Percentiles rank a stretch among this genome's conserved stretches.
These are phyloP conservation scores for Poeciliopsis infans DNA, from an alignment of 2,797 vertebrate species.

Conservation along the genomic window DNA sequence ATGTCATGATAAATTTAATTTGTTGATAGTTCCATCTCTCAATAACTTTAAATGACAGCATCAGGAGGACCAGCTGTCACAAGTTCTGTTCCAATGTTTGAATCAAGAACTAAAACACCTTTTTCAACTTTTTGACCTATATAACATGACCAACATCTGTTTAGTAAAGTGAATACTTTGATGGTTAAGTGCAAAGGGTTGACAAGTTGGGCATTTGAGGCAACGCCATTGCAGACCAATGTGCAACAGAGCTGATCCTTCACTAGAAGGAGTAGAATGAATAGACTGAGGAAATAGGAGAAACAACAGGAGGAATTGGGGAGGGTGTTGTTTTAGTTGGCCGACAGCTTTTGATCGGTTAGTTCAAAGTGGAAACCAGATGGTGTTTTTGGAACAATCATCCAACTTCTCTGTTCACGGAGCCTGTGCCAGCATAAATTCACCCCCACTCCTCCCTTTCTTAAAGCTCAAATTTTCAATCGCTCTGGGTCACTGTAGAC, in stretches of 20 bases:
- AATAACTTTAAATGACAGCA: constrained; percentile 10
- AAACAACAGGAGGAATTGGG: constrained; percentile 60
- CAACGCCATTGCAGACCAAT: constrained; percentile 56
- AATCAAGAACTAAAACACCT: constrained; percentile 19
- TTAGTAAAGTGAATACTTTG: constrained; percentile 67
- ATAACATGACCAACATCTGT: constrained; percentile 49
- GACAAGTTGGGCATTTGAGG: constrained; percentile 39
- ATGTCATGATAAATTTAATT: constrained; percentile 37
- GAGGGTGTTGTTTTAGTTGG: constrained; percentile 53
- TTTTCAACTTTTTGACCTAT: constrained; percentile 43
- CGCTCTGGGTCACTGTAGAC: constrained; percentile 75
- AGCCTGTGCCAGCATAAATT: constrained; percentile 68
- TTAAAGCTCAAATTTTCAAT: constrained; percentile 77
- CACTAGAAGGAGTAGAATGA: constrained; percentile 18
- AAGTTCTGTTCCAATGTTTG: constrained; percentile 21
- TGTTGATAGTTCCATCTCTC: constrained; percentile 29
- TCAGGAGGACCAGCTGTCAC: constrained; percentile 40
- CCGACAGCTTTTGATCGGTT: constrained; percentile 82
- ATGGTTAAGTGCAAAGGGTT: constrained; percentile 75
- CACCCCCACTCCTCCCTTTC: constrained; percentile 65
- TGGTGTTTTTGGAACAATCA: constrained; percentile 81
- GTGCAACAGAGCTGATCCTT: constrained; percentile 64
- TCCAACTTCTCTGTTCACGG: constrained; percentile 65
- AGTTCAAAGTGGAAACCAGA: constrained; percentile 84
- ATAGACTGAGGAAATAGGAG: constrained; percentile 19